A percentile compares a stretch with the other conserved stretches of the same genome.
These are phyloP conservation scores for Eristalinus sepulchralis DNA, from an alignment of 2,888 invertebrate genomes.

Conservation along the genomic window DNA sequence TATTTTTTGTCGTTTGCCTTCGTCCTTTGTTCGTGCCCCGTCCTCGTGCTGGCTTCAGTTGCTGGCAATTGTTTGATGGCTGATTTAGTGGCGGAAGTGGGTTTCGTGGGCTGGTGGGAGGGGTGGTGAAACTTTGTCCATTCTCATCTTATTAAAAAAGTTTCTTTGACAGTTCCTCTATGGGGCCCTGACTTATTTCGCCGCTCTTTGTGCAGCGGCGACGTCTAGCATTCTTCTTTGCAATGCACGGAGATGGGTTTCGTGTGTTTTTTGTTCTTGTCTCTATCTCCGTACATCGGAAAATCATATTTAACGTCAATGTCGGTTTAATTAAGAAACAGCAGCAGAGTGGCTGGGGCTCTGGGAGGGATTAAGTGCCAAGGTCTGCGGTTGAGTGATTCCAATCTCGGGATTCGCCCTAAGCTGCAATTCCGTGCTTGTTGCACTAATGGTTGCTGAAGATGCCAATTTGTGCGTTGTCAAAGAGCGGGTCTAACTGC, in stretches of 20 bases:
- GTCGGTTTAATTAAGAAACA: conserved; percentile 53
- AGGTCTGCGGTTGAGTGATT: conserved; percentile 16
- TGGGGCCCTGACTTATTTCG: background rate
- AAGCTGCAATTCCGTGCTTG: background rate
- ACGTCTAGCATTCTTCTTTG: background rate
- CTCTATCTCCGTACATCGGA: background rate
- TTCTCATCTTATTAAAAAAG: conserved; percentile 69
- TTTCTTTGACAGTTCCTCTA: conserved; percentile 65
- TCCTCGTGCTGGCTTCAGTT: conserved; percentile 31
- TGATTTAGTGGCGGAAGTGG: conserved; percentile 68
- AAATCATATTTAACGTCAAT: conserved; percentile 45
- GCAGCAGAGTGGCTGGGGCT: conserved; percentile 14
- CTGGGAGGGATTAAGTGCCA: conserved; percentile 18
- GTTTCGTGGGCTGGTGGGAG: background rate
- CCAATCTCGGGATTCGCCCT: conserved; percentile 20
- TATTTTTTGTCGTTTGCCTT: conserved; percentile 28
- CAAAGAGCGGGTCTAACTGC: too few relatives aligned
- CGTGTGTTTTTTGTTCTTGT: background rate
- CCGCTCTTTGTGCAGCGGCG: background rate
- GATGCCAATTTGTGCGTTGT: background rate
- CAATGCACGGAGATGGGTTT: background rate
- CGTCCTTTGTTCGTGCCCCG: background rate
- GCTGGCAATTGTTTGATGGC: conserved; percentile 70
- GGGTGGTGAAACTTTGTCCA: conserved; percentile 59
- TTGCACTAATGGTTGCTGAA: background rate